phyloP scores from a whole-genome alignment of 2,113 vertebrate species.

The Argyrosomus japonicus region DNA sequence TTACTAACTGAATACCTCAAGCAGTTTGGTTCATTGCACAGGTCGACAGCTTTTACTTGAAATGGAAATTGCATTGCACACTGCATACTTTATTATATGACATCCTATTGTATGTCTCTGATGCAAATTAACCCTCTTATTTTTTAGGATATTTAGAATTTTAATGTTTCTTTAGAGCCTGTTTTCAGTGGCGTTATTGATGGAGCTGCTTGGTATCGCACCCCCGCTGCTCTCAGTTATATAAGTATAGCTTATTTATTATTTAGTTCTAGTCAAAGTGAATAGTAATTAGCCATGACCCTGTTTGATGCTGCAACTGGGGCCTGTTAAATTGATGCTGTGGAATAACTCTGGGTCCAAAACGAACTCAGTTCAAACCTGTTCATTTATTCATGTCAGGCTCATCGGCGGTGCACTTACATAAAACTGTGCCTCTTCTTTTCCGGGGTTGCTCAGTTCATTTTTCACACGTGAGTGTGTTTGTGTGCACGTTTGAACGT shows the following conservation, averaged over 20 bases:
- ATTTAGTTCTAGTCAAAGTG: conserved; percentile 71
- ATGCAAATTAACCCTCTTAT: neutral
- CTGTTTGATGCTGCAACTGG: conserved; percentile 74
- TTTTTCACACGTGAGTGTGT: neutral
- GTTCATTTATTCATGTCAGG: conserved; percentile 74
- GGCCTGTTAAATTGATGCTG: conserved; percentile 73
- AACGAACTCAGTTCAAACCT: conserved; percentile 66
- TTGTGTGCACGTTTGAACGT: neutral
- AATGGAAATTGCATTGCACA: conserved; percentile 37
- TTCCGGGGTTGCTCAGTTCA: neutral
- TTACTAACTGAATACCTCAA: conserved; percentile 39
- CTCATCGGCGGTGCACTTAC: conserved; percentile 49
- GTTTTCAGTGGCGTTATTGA: conserved; percentile 35
- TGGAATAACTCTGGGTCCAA: conserved; percentile 66
- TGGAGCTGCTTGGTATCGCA: conserved; percentile 22
- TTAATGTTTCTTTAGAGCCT: conserved; percentile 25
- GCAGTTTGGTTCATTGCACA: conserved; percentile 30
- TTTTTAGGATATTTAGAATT: conserved; percentile 13
- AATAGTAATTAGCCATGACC: conserved; percentile 77
- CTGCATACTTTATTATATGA: neutral
- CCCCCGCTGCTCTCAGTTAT: conserved; percentile 49
- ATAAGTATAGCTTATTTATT: conserved; percentile 75
- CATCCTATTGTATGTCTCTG: conserved; percentile 11
- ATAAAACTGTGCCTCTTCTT: conserved; percentile 38
- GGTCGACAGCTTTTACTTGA: conserved; percentile 33